Evolutionary conservation across 1,140 invertebrate genomes (phyloP).

Genomic region (Drosophila micromelanica): DNA sequence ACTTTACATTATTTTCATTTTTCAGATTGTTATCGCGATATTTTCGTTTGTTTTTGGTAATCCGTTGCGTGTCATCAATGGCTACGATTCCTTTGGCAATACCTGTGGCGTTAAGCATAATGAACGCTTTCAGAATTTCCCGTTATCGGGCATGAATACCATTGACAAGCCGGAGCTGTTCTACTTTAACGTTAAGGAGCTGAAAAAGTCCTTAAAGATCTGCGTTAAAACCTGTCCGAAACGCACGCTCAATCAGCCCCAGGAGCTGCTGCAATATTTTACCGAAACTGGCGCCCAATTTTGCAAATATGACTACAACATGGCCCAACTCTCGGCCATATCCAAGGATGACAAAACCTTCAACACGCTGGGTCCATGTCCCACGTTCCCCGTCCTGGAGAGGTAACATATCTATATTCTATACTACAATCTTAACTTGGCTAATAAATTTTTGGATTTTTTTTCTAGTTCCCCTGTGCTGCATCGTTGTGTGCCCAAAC

Average conservation of each 20-base stretch:
- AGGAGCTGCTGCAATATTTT: conserved; percentile 92
- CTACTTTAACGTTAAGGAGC: conserved; percentile 92
- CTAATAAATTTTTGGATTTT: neutral
- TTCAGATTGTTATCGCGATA: conserved; percentile 91
- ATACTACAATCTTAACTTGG: neutral
- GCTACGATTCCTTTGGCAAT: conserved; percentile 98
- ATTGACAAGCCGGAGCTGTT: conserved; percentile 92
- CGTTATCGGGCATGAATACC: conserved; percentile 92
- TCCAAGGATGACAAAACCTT: conserved; percentile 85
- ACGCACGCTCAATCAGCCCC: conserved; percentile 86
- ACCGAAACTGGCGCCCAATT: conserved; percentile 89
- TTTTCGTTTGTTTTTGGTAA: conserved; percentile 96
- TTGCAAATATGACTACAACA: conserved; percentile 90
- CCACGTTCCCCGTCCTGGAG: conserved; percentile 89
- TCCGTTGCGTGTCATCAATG: conserved; percentile 94
- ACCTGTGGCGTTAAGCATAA: conserved; percentile 94
- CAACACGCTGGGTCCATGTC: conserved; percentile 89
- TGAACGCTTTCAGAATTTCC: conserved; percentile 89
- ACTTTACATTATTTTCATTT: neutral
- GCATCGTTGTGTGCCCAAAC: conserved; percentile 93
- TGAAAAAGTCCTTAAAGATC: conserved; percentile 92
- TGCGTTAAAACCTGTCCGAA: conserved; percentile 95
- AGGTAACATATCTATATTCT: too few species aligned
- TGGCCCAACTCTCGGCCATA: conserved; percentile 84
- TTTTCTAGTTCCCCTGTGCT: conserved; percentile 89